A percentile compares a stretch with the other conserved stretches of the same genome.
phyloP scores from a whole-genome alignment of 2,113 vertebrate genomes.

The Pelecanoides urinatrix region DNA sequence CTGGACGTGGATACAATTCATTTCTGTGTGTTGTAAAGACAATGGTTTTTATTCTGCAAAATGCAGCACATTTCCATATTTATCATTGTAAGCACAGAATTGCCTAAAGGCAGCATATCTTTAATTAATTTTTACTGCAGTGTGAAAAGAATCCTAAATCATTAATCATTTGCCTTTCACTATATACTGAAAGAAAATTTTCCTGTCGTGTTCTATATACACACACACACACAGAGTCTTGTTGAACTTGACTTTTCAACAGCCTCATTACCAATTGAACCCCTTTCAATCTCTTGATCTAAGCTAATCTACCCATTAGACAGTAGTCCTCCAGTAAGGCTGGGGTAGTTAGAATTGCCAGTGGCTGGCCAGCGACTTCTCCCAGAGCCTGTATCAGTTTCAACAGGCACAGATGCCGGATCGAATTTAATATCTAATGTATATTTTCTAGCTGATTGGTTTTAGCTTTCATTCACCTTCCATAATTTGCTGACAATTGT shows the following conservation, averaged over 20 bases:
- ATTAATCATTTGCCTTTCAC: conserved; percentile 45
- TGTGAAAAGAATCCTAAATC: conserved; percentile 49
- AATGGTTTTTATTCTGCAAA: conserved; percentile 49
- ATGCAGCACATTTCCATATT: conserved; percentile 48
- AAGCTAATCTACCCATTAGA: not conserved
- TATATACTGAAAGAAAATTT: conserved; percentile 19
- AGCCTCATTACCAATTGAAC: not conserved
- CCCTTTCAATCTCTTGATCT: not conserved
- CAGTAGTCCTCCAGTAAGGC: not conserved
- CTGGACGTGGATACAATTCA: conserved; percentile 40
- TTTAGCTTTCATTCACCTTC: not conserved
- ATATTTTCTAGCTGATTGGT: not conserved
- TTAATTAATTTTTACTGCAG: conserved; percentile 60
- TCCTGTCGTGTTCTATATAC: not conserved
- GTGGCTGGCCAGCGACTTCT: not conserved
- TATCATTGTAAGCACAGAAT: conserved; percentile 37
- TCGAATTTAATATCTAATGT: not conserved
- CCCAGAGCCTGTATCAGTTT: not conserved
- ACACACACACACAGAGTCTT: not conserved
- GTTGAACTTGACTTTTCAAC: not conserved
- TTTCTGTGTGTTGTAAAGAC: conserved; percentile 12
- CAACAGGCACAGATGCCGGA: not conserved
- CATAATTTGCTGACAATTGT: not conserved
- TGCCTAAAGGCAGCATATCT: conserved; percentile 42
- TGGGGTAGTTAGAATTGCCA: not conserved